Evolutionary conservation across 37 sponge, comb jelly and placozoan genomes (phyloP).

Genomic region (Chondrilla cf. caribensis): DNA sequence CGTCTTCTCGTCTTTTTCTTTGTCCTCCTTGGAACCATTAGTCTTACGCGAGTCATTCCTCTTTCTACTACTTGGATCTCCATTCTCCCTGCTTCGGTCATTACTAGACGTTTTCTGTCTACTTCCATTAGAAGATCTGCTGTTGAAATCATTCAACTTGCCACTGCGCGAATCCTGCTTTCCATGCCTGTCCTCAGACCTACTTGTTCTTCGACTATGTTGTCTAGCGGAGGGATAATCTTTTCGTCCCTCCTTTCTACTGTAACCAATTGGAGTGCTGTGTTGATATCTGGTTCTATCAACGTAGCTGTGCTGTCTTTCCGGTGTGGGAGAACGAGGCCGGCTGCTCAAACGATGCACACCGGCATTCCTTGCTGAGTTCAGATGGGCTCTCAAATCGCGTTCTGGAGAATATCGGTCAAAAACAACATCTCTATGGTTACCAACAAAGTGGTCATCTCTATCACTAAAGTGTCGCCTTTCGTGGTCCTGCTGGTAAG

Average conservation of each 20-base stretch:
- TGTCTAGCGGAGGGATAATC: not conserved
- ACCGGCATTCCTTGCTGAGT: not conserved
- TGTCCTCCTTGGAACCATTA: conserved; percentile 4
- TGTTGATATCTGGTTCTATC: not conserved
- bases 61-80: not conserved
- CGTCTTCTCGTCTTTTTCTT: conserved; percentile 3
- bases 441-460: not conserved
- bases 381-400: conserved; percentile 12
- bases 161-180: not conserved
- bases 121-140: not conserved
- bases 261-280: not conserved
- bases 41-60: not conserved
- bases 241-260: not conserved
- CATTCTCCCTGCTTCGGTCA: not conserved
- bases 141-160: not conserved
- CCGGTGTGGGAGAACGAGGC: not conserved
- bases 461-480: not conserved
- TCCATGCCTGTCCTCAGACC: conserved; percentile 2
- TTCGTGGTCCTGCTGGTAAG: not conserved
- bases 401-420: conserved; percentile 1
- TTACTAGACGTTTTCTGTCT: not conserved
- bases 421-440: not conserved
- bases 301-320: not conserved
- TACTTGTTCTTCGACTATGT: not conserved
- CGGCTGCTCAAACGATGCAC: not conserved